Base-by-base conservation (phyloP, 2,888 invertebrate species). In the Ornithoptera alexandrae region DNA sequence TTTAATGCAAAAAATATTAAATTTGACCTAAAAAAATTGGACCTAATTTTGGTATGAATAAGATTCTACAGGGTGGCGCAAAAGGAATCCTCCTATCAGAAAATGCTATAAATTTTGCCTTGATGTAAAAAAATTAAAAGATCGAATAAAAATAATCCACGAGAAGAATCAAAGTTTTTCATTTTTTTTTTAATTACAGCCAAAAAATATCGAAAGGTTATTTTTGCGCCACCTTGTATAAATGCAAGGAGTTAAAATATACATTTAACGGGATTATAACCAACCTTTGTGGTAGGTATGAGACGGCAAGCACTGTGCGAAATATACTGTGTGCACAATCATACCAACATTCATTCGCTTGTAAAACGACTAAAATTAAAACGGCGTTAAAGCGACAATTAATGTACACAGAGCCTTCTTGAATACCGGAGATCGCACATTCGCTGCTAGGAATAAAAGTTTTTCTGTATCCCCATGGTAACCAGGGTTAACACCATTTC, bases 391-490 rank as follows among this genome's bases (percentile, higher is more conserved):
- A 66, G 30, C 50, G 66, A 24, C 58, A 24, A 30, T n/a, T n/a
- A 60, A 64, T 57, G 20, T 39, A 56, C 39, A 67, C 53, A 61
- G 67, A 22, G 24, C 60, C n/a, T 56, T 61, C 22, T 61, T 53
- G 61, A 67, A 62, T 67, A 56, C 62, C 58, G 62, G 57, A 62
- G 2, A 46, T 46, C 30, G 30, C 3, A 2, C 42, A 24, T 67
- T 46, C 57, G 30, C 7, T 18, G 30, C 39, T 2, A 30, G 22
- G 24, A 15, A 58, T 4, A 22, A 58, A 67, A 58, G 17, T 58
- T 39, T 42, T 24, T 18, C 42, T n/a, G 46, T 61, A 46, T 46
- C 22, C 57, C 24, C 30, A 58, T 67, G 30, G 56, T 36, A 30
- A 36, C n/a, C 65, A 65, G 62, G 69, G 65, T 18, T 58, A 65